Evolutionary conservation across 2,797 vertebrate species (phyloP), one percentile per base, ranked within the genome.

Genomic region (Pteronotus mesoamericanus): DNA sequence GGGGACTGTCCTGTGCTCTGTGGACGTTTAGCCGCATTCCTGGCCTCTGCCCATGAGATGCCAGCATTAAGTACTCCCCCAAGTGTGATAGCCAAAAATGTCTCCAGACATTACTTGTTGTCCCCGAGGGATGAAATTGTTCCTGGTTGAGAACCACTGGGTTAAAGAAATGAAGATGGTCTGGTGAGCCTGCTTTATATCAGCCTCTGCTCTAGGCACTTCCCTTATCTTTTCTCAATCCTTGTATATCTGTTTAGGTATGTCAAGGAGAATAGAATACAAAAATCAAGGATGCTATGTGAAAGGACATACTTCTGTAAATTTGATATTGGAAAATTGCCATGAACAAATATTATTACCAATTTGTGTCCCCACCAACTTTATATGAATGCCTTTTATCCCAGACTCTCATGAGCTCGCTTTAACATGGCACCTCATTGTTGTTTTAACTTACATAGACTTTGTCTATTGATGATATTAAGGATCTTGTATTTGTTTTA

Each of bases 361-460:
- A 68, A 19, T 53, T 92, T 64, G 5, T 72, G 15, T 57, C 5
- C 68, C 46, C 18, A 74, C 46, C 21, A 61, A 32, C 3, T 77
- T 66, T 61, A 51, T 57, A 29, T 19, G 59, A 86, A 66, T 21
- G 4, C 1, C 7, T 72, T 75, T 92, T 48, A 3, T 7, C n/a
- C 32, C 26, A 6, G 21, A 34, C 1, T 66, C n/a, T 55, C 26
- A 12, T 61, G 32, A 26, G 9, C 5, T 26, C 14, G 72, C 12
- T 91, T 93, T 29, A 95, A 78, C 68, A 44, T 75, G 9, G 6
- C 0, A 55, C 29, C 18, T 61, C 22, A 19, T 21, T 79, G 14
- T 74, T 68, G 42, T 61, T 94, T 91, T 83, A 88, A 89, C 66
- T 75, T 82, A 37, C 8, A 26, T 19, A 44, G 16, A 86, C 9